These are phyloP conservation scores for Diaperis boleti DNA, from an alignment of 2,888 invertebrate species.

Conservation along the genomic window DNA sequence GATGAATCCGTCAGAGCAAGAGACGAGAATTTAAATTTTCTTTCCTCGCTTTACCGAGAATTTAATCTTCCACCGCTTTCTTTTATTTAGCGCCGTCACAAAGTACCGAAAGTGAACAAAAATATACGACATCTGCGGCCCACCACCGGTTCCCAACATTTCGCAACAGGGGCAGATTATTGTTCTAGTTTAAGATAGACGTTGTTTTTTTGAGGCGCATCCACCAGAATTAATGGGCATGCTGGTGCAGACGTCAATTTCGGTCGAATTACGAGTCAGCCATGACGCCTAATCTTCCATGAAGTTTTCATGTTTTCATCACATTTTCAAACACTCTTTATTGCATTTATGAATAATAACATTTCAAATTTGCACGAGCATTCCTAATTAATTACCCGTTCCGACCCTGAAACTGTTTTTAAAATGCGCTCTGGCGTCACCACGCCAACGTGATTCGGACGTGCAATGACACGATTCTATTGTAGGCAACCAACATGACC, in stretches of 20 bases:
- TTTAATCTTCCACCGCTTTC: slow-evolving; percentile 11
- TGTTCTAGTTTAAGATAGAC: too few relatives aligned
- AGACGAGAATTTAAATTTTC: slow-evolving; percentile 12
- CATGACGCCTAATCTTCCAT: too few relatives aligned
- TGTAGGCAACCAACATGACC: slow-evolving; percentile 22
- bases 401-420: too few relatives aligned
- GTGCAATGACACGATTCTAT: background rate
- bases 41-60: slow-evolving; percentile 11
- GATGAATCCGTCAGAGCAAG: slow-evolving; percentile 11
- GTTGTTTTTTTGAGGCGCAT: too few relatives aligned
- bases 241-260: too few relatives aligned
- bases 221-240: too few relatives aligned
- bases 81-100: slow-evolving; percentile 19
- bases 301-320: too few relatives aligned
- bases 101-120: slow-evolving; percentile 13
- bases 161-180: background rate
- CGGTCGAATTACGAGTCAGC: too few relatives aligned
- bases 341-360: too few relatives aligned
- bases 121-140: slow-evolving; percentile 15
- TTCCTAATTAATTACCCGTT: too few relatives aligned
- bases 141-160: background rate
- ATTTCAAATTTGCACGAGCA: too few relatives aligned
- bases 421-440: background rate
- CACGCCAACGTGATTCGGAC: background rate
- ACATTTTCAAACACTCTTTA: too few relatives aligned